Base-by-base conservation (phyloP, 2,113 vertebrate species). In the Dasyornis broadbenti region DNA sequence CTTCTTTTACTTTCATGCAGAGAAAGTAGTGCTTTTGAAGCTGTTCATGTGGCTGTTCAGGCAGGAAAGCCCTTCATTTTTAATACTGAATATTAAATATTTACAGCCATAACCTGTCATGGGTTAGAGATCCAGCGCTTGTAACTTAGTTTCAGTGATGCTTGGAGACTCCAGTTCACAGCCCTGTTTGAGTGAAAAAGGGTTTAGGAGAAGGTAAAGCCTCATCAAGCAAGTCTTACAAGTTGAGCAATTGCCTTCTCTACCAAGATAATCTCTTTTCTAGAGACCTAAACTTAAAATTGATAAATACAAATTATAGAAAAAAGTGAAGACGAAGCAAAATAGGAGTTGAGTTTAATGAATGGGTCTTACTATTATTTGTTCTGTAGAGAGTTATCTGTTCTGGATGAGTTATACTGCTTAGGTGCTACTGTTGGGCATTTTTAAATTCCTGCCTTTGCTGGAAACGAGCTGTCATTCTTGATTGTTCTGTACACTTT, bases 11-110 rank as follows among this genome's bases (percentile, higher is more conserved):
- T 65, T 85, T 95, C 42, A 52, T 72, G 72, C 37, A 50, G 69
- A 91, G 52, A 86, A 92, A 78, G 37, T 31, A 21, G 24, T 63
- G 60, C 26, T 90, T 97, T 96, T 68, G 90, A 70, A 95, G 85
- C 59, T 47, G 31, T 42, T 75, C 20, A 18, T 77, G 30, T 49
- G 68, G 33, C 89, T 37, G 20, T 76, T 78, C 42, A 89, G 39
- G 59, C 57, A 91, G 53, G 73, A 77, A 81, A 73, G 27, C 39
- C 52, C 90, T 89, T 89, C 33, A 87, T 94, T 88, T 96, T 96
- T 92, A 88, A 87, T 88, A 84, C 7, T 68, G 68, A 89, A 89
- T 84, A 92, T 92, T 90, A 95, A 96, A 94, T 82, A 89, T 96
- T 95, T 92, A 90, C 44, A 90, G 30, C 76, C 33, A 17, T 93